Evolutionary conservation across 2,797 vertebrate genomes (phyloP).

Genomic region (Aeoliscus strigatus): DNA sequence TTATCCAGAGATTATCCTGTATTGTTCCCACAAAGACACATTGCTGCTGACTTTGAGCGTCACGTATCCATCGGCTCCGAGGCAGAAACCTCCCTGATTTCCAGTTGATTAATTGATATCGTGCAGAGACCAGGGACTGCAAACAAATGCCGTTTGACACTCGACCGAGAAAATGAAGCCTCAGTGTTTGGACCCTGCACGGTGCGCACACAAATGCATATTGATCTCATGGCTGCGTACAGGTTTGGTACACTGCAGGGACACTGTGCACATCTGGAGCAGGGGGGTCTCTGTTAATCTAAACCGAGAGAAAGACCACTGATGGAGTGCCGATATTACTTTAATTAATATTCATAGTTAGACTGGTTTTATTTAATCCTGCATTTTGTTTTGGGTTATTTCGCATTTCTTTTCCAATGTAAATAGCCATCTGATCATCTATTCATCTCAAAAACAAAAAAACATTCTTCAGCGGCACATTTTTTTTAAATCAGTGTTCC

Average conservation of each 20-base stretch:
- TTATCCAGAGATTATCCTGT: no score
- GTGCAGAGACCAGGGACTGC: constrained; percentile 3
- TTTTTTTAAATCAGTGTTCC: no score
- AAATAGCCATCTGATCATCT: no score
- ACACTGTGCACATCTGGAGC: not conserved
- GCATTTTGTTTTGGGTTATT: constrained; percentile 30
- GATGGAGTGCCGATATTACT: constrained; percentile 34
- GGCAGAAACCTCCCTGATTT: not conserved
- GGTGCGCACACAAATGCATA: constrained; percentile 13
- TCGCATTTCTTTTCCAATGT: constrained; percentile 1
- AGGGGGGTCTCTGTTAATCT: not conserved
- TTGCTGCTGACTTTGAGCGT: not conserved
- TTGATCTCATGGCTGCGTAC: constrained; percentile 33
- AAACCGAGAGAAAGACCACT: constrained; percentile 31
- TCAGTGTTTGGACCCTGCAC: constrained; percentile 2
- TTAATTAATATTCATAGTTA: constrained; percentile 42
- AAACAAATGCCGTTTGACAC: constrained; percentile 11
- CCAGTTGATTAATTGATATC: constrained; percentile 10
- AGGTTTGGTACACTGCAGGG: constrained; percentile 8
- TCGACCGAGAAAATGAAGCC: constrained; percentile 23
- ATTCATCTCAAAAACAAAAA: no score
- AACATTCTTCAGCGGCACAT: no score
- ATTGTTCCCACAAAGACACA: not conserved
- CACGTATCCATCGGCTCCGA: no score
- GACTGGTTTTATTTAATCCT: constrained; percentile 38